Evolutionary conservation across 2,113 vertebrate genomes (phyloP), one percentile per base, ranked within the genome.

Genomic region (Paradisaea rubra): DNA sequence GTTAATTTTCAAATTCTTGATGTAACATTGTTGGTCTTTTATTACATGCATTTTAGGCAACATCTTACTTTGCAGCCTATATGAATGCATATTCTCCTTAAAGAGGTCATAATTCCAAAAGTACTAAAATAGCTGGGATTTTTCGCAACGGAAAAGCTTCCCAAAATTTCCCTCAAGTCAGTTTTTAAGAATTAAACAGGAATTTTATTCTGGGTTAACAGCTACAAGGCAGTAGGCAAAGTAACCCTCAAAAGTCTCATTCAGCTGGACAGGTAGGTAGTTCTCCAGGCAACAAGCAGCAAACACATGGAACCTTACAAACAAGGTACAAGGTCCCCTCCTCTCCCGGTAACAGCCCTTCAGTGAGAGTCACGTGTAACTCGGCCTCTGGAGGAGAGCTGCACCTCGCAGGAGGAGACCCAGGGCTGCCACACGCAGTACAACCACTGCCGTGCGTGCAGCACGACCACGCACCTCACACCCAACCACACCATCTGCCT

Each of bases 371-470:
- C n/a, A 44, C 7, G 37, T 3, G 3, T n/a, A 69, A 65, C 45
- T n/a, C 54, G 19, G 56, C 22, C 50, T 14, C 4, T 18, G 28
- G 45, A 9, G 60, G 57, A 23, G 44, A 47, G 30, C 41, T 71
- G 86, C 45, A 10, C 31, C 30, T 24, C 22, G 27, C 33, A 79
- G 33, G 8, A 39, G 41, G 24, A 53, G n/a, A 17, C 21, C 5
- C 27, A 35, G 45, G 6, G 37, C 0, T 54, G 42, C 30, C 44
- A 35, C 44, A 19, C 0, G 1, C 16, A 54, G 66, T 57, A 0
- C 2, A 79, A 69, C 6, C 4, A 1, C 3, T 37, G 53, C 47
- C 11, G 11, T 1, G 6, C 7, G 12, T 44, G 50, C 27, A 57
- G 52, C 3, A 5, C 25, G 24, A 80, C 23, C 13, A 3, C 0